These are phyloP conservation scores for Trogon melanurus DNA, from an alignment of 2,113 vertebrate species.

Conservation along the genomic window DNA sequence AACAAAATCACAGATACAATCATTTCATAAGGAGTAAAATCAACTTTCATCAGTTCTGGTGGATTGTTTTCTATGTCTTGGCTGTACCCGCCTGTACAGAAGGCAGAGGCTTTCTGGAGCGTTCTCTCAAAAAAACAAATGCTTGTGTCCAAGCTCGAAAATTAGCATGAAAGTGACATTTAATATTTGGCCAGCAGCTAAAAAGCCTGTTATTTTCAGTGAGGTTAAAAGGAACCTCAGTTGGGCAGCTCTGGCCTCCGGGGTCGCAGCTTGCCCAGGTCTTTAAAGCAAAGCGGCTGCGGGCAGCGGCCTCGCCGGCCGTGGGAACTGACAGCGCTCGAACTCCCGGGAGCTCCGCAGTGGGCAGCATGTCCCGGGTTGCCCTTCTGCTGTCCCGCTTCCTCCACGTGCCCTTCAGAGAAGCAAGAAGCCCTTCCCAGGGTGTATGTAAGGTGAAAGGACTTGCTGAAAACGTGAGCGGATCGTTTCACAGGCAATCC, in stretches of 20 bases:
- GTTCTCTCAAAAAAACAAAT: constrained; percentile 35
- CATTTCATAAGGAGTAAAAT: neutral
- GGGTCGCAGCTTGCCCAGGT: neutral
- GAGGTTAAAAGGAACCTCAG: neutral
- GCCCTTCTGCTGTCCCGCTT: neutral
- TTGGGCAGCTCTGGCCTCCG: neutral
- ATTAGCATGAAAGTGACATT: constrained; percentile 60
- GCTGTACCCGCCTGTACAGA: constrained; percentile 8
- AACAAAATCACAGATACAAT: neutral
- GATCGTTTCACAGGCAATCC: neutral
- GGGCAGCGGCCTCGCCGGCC: neutral
- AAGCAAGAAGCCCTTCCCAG: neutral
- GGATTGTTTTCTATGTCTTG: constrained; percentile 11
- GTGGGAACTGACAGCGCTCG: constrained; percentile 39
- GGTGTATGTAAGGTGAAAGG: neutral
- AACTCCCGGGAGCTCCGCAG: neutral
- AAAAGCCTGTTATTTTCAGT: constrained; percentile 1
- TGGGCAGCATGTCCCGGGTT: constrained; percentile 11
- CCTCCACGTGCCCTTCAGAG: neutral
- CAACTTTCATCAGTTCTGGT: neutral
- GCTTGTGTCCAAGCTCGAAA: constrained; percentile 20
- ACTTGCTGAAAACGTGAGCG: neutral
- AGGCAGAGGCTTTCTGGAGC: constrained; percentile 25
- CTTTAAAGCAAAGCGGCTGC: neutral
- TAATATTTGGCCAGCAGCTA: constrained; percentile 31